These are phyloP conservation scores for Heterodera carotae DNA, from an alignment of 1,140 invertebrate species.

Conservation along the genomic window DNA sequence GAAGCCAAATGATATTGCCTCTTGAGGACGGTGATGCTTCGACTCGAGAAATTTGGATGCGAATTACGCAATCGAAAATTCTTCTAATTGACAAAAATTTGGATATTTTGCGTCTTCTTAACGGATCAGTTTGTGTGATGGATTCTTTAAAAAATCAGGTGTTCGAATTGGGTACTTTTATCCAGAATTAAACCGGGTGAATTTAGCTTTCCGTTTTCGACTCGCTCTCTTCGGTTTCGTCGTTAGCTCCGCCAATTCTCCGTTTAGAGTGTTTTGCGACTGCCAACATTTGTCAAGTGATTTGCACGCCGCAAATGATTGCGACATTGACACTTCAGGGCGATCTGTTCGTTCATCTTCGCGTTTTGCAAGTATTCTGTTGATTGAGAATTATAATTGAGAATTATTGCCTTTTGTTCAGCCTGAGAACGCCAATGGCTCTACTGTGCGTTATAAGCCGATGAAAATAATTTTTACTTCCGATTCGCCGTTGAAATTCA, in stretches of 20 bases:
- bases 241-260: neutral
- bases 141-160: conserved; percentile 2
- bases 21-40: conserved; percentile 32
- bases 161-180: neutral
- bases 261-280: neutral
- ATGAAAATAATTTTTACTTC: conserved; percentile 1
- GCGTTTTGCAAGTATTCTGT: neutral
- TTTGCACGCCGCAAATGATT: neutral
- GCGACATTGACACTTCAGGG: neutral
- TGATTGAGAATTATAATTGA: neutral
- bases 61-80: neutral
- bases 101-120: conserved; percentile 13
- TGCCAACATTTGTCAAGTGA: neutral
- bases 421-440: neutral
- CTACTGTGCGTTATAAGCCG: neutral
- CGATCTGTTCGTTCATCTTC: conserved; percentile 10
- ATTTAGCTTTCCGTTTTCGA: conserved; percentile 10
- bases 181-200: conserved; percentile 18
- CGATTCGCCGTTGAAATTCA: neutral
- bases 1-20: conserved; percentile 32
- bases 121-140: neutral
- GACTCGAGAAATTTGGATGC: conserved; percentile 35
- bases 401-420: neutral
- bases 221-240: conserved; percentile 5
- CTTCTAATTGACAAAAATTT: neutral